Base-by-base conservation (phyloP, 2,888 invertebrate genomes). In the Ypsolopha sequella region DNA sequence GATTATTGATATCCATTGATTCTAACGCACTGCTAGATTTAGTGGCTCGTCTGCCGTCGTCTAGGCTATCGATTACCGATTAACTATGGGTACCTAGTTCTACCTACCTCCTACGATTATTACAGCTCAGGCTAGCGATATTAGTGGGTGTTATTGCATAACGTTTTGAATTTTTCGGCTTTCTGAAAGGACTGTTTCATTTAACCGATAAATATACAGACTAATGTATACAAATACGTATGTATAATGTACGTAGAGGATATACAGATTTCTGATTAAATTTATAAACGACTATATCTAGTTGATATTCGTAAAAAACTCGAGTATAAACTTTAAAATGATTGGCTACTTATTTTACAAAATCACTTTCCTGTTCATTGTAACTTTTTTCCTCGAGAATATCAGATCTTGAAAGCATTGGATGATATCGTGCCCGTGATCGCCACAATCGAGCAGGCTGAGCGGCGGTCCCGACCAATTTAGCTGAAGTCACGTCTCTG, bases 401-500 rank as follows among this genome's bases (percentile, higher is more conserved):
- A n/a, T 13, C 43, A 9, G 46, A 46, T 46, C 11, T 35, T 33
- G 11, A 46, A 46, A 36, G 36, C 46, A 47, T 36, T 9, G 36
- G 13, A 41, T 10, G 50, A 41, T 50, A 50, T 50, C 50, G 41
- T 14, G 50, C 7, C 50, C 10, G n/a, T 10, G 51, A 47, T 41
- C 36, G 39, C 43, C 9, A 34, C 36, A 44, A 36, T n/a, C 7
- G 51, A 14, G 7, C 41, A 7, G n/a, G 39, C 41, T 33, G 24
- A 34, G 38, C 50, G 47, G n/a, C 36, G 39, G 36, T 52, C 45
- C 39, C 46, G 46, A 66, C 65, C 71, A 71, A 70, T 76, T 81
- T 77, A 76, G 81, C 84, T 80, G 85, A 86, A 85, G 84, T 86
- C 85, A 86, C 78, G 76, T 58, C 73, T 80, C 77, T 85, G 86